Base-by-base conservation (phyloP, 2,113 vertebrate species). In the Corythoichthys haematopterus region DNA sequence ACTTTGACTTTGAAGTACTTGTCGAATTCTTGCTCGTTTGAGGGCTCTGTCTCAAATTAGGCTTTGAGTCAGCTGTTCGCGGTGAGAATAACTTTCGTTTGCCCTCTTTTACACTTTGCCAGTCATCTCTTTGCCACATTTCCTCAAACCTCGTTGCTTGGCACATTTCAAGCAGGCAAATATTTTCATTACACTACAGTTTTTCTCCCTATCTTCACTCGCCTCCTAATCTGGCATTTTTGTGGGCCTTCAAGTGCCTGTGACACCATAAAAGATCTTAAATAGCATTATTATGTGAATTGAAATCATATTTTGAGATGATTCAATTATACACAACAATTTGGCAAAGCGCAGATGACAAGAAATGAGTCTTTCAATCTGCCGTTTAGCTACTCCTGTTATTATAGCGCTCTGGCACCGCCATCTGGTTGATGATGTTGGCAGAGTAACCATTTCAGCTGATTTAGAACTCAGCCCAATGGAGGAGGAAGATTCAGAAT, bases 31-130 rank as follows among this genome's bases (percentile, higher is more conserved):
- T 69, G 59, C 65, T 53, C 64, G 85, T 85, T 75, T 74, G 66
- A 81, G 20, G 7, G 52, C 80, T 77, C 69, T 60, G 64, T 84
- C 78, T 90, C 90, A 85, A 90, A 90, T 88, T 87, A 78, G 85
- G 52, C 66, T 76, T 83, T 76, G 74, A 75, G 78, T 87, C 90
- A 90, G 90, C 89, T 90, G 89, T 81, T 85, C 87, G 77, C 72
- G 85, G 85, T 87, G 80, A 90, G 82, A 92, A 91, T 91, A 90
- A 90, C 89, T 87, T 71, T 79, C 80, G 68, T 74, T 66, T 74
- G 66, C 53, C 56, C 59, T 43, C 43, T 60, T 37, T 68, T 58
- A 51, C 46, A 69, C 58, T 57, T 50, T 77, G 77, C 76, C 77
- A 69, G 43, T 79, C 79, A 74, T 77, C 62, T 75, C 65, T 13